These are phyloP conservation scores for Antheraea mylitta DNA, from an alignment of 1,140 invertebrate genomes.

Conservation along the genomic window DNA sequence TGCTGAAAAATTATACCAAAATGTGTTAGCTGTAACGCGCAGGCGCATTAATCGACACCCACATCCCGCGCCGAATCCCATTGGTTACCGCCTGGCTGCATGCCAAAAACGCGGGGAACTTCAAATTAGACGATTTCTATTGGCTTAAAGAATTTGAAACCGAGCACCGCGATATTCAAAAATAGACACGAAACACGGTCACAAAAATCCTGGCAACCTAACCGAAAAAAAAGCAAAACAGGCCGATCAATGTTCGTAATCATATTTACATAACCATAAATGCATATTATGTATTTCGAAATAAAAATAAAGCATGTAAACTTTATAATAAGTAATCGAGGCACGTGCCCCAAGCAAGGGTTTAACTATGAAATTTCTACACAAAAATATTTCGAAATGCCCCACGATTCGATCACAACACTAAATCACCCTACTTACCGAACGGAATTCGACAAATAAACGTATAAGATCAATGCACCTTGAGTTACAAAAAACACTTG, in stretches of 20 bases:
- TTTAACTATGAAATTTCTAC: neutral
- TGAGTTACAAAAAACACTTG: constrained; percentile 51
- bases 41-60: constrained; percentile 46
- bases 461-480: constrained; percentile 45
- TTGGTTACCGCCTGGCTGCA: constrained; percentile 57
- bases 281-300: neutral
- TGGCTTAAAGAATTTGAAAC: constrained; percentile 62
- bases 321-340: neutral
- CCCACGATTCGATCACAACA: constrained; percentile 28
- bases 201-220: constrained; percentile 45
- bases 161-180: constrained; percentile 77
- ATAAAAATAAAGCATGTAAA: neutral
- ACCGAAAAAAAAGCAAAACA: neutral
- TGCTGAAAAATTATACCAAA: constrained; percentile 32
- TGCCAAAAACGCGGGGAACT: constrained; percentile 72
- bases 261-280: neutral
- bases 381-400: neutral
- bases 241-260: neutral
- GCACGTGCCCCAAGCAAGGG: neutral
- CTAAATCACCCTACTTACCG: constrained; percentile 43
- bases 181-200: constrained; percentile 64
- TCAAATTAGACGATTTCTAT: constrained; percentile 45
- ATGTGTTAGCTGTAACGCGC: constrained; percentile 26
- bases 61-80: constrained; percentile 50
- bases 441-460: constrained; percentile 24